Base-by-base conservation (phyloP, 2,888 invertebrate genomes). In the Odontothrips loti region DNA sequence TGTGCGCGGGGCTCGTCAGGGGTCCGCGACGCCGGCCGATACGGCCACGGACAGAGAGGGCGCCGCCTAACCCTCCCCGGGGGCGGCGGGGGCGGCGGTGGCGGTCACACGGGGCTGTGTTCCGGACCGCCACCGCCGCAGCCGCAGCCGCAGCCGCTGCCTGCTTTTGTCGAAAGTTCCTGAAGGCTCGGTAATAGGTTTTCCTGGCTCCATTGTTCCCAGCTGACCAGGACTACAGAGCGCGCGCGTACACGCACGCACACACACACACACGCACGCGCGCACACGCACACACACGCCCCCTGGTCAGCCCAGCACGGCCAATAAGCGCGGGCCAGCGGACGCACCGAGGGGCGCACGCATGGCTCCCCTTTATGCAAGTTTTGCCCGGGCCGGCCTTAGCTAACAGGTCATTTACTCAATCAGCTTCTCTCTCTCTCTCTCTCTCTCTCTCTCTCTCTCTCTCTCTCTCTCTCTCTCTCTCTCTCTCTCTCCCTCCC, bases 91-190 rank as follows among this genome's bases (percentile, higher is more conserved):
- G 34, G 34, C 34, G 2, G 34, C 34, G 2, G 34, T n/a, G n/a
- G n/a, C n/a, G 34, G 34, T 6, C 34, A 2, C 34, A 6, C 34
- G 34, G 3, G 34, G 34, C 34, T 43, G 34, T 43, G 34, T 43
- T 17, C 15, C 51, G 51, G 6, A 17, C 58, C 15, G 58, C 58
- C 58, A 20, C 58, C 58, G 17, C 51, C 68, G 68, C 27, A 75
- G 11, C 23, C 23, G 51, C 48, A 4, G 6, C 34, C 6, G 34
- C 34, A 4, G 34, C 34, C 6, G 34, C 34, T 43, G 34, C 34
- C n/a, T 51, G 68, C 68, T 75, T 75, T 75, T 75, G 68, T 75
- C 68, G 68, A 75, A 75, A 75, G 68, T 75, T 75, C 20, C 23
- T 23, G 68, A 75, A 75, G 68, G 68, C 68, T 27, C 8, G 68